Evolutionary conservation across 2,888 invertebrate genomes (phyloP).

Genomic region (Xylophagus ater): DNA sequence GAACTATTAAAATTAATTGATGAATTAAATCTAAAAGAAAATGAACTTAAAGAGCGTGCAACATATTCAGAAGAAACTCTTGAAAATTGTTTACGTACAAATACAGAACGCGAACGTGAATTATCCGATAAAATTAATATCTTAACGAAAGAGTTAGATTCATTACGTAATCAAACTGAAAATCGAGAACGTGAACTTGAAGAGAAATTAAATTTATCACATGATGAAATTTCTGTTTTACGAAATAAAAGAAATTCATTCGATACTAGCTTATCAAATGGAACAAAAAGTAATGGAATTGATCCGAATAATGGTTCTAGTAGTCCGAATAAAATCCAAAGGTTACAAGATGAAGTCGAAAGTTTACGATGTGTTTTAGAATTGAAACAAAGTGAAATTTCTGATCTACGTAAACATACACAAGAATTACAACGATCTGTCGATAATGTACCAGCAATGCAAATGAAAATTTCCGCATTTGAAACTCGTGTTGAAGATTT

Average conservation of each 20-base stretch:
- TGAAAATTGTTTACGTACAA: slow-evolving; percentile 24
- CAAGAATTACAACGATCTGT: slow-evolving; percentile 60
- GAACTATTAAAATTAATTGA: slow-evolving; percentile 26
- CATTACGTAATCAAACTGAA: slow-evolving; percentile 27
- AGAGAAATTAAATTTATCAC: slow-evolving; percentile 32
- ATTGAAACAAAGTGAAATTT: slow-evolving; percentile 75
- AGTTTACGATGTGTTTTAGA: slow-evolving; percentile 82
- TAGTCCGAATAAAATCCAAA: slow-evolving; percentile 24
- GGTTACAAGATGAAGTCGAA: slow-evolving; percentile 61
- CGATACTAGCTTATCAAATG: slow-evolving; percentile 10
- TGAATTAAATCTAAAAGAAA: slow-evolving; percentile 25
- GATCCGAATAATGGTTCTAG: slow-evolving; percentile 34
- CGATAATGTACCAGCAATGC: slow-evolving; percentile 58
- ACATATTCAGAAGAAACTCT: slow-evolving; percentile 26
- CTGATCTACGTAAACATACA: slow-evolving; percentile 59
- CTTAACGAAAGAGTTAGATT: slow-evolving; percentile 30
- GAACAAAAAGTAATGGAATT: slow-evolving; percentile 17
- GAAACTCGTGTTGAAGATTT: slow-evolving; percentile 81
- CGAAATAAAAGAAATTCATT: slow-evolving; percentile 17
- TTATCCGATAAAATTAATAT: slow-evolving; percentile 29
- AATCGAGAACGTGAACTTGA: slow-evolving; percentile 31
- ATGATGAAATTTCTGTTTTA: slow-evolving; percentile 33
- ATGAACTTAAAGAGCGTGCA: slow-evolving; percentile 28
- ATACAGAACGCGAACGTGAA: slow-evolving; percentile 29
- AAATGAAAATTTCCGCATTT: slow-evolving; percentile 63